Base-by-base conservation (phyloP, 1,140 invertebrate species). In the Frieseomelitta varia region DNA sequence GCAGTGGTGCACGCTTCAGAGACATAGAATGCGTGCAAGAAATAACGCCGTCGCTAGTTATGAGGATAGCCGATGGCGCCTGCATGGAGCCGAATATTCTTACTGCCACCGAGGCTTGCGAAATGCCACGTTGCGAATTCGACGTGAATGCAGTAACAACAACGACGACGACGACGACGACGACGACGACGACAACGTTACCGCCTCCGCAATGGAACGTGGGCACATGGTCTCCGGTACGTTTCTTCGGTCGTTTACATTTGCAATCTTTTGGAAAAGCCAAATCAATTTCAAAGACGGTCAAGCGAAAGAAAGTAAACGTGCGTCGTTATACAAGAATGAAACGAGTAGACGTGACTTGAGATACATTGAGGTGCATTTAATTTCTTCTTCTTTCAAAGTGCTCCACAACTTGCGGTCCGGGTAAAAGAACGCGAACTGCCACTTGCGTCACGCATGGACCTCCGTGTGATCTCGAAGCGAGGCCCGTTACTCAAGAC, bases 1-100 rank as follows among this genome's bases (percentile, higher is more conserved):
- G 97, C 14, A 95, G 95, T 83, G 97, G 97, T 83, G 94, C 95
- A 30, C 95, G 96, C 84, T 95, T 92, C 0, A 93, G 96, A 27
- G 91, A 94, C 17, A 81, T 95, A 24, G 91, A 94, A 68, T 96
- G 95, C 86, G 94, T 95, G 47, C 94, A 95, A 84, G 90, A 93
- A 79, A 90, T 94, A 74, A 95, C 93, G 30, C 85, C 92, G 14
- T 93, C 90, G 3, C 90, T 93, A 78, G 93, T 90, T 55, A 94
- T 95, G 90, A 91, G 93, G 76, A 93, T 95, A 81, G 90, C 91
- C 34, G 93, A 93, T 74, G 93, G 93, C 2, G 92, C 92, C 69
- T 95, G 94, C 79, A 85, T 91, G 17, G 91, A 92, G 19, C 73
- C 88, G 24, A 92, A 84, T 84, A 84, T 85, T 72, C 80, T 91